phyloP scores from a whole-genome alignment of 30 jellyfish, hydroid and myxozoan species.

The Hydractinia symbiolongicarpus region DNA sequence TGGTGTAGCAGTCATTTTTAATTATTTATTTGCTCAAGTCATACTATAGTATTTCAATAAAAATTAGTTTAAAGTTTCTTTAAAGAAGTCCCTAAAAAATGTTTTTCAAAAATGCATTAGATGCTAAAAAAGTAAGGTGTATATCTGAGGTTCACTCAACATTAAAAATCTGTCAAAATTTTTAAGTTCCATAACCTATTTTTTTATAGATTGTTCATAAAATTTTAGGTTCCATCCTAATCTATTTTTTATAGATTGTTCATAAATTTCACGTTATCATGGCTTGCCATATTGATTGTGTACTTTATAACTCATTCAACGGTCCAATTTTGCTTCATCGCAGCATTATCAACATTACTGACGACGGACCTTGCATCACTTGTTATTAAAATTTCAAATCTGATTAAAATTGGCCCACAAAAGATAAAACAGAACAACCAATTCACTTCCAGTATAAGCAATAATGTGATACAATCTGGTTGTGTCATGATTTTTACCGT shows the following conservation, averaged over 20 bases:
- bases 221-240: too few relatives aligned
- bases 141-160: too few relatives aligned
- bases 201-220: too few relatives aligned
- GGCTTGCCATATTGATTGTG: conserved; percentile 14
- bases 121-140: too few relatives aligned
- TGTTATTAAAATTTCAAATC: not conserved
- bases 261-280: conserved; percentile 24
- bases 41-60: too few relatives aligned
- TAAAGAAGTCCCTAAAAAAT: too few relatives aligned
- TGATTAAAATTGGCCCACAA: not conserved
- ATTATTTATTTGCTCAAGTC: too few relatives aligned
- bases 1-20: too few relatives aligned
- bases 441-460: not conserved
- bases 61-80: too few relatives aligned
- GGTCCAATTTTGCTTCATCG: not conserved
- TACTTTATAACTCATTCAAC: conserved; percentile 26
- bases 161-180: too few relatives aligned
- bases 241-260: conserved; percentile 35
- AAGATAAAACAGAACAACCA: not conserved
- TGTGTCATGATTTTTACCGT: not conserved
- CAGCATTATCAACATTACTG: not conserved
- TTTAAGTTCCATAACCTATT: too few relatives aligned
- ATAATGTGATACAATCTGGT: not conserved
- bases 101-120: too few relatives aligned
- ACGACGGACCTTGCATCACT: conserved; percentile 2